Percentiles rank a stretch among this genome's conserved stretches.
Evolutionary conservation across 2,797 vertebrate species (phyloP).

Genomic region (Holocentrus rufus): DNA sequence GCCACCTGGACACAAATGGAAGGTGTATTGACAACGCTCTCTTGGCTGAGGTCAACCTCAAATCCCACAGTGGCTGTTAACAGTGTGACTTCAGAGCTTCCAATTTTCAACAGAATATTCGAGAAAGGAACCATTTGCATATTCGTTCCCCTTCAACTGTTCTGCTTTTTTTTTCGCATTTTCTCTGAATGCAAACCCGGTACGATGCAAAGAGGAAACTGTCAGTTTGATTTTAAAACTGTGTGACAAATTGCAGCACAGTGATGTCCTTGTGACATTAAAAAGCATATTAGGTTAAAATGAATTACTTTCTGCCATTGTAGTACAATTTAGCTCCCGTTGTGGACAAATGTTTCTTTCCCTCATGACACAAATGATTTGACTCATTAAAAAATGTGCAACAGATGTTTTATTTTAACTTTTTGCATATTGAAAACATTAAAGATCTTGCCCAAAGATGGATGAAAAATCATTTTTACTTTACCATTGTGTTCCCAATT

Average conservation of each 20-base stretch:
- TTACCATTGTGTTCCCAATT: background rate
- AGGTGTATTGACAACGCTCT: background rate
- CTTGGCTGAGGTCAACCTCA: background rate
- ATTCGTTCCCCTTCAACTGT: background rate
- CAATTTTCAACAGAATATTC: background rate
- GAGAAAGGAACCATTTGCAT: background rate
- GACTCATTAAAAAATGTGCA: slow-evolving; percentile 1
- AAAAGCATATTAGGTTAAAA: background rate
- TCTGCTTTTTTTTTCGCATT: background rate
- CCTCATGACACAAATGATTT: background rate
- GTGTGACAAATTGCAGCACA: background rate
- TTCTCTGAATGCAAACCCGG: background rate
- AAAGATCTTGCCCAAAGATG: slow-evolving; percentile 25
- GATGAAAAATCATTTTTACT: slow-evolving; percentile 1
- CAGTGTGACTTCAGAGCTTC: background rate
- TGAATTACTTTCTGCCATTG: background rate
- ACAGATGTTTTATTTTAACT: slow-evolving; percentile 19
- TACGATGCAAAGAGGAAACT: no score
- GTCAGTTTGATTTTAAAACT: background rate
- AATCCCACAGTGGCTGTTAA: background rate
- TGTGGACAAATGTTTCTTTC: background rate
- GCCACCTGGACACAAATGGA: background rate
- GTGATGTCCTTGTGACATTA: background rate
- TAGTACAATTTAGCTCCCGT: background rate
- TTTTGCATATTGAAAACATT: slow-evolving; percentile 26